A percentile compares a stretch with the other conserved stretches of the same genome.
phyloP scores from a whole-genome alignment of 1,140 invertebrate genomes.

The Gryon sp. region DNA sequence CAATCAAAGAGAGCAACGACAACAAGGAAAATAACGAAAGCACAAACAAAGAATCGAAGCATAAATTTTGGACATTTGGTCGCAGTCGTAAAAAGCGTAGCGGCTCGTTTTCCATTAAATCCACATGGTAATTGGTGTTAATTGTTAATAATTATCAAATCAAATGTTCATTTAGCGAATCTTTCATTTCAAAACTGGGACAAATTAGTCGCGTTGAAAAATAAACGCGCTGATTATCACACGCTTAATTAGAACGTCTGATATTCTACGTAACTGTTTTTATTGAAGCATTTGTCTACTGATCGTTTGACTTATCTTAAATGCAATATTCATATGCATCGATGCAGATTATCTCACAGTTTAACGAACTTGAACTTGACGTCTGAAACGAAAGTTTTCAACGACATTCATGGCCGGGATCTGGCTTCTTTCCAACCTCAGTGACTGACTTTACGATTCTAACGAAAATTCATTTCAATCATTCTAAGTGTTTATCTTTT shows the following conservation, averaged over 20 bases:
- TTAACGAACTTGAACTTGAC: constrained; percentile 70
- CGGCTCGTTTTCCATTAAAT: constrained; percentile 75
- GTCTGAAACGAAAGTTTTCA: constrained; percentile 5
- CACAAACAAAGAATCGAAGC: constrained; percentile 67
- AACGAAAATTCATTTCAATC: too few relatives aligned
- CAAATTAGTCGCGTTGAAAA: too few relatives aligned
- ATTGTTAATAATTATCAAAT: background rate
- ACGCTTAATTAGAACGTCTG: too few relatives aligned
- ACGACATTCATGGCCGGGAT: too few relatives aligned
- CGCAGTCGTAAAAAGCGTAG: constrained; percentile 72
- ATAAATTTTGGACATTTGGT: constrained; percentile 76
- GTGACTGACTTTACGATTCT: too few relatives aligned
- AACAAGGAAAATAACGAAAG: constrained; percentile 61
- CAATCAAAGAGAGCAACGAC: constrained; percentile 57
- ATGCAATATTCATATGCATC: constrained; percentile 6
- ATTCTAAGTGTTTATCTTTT: too few relatives aligned
- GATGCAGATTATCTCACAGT: constrained; percentile 45
- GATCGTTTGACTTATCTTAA: background rate
- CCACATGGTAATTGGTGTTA: constrained; percentile 69
- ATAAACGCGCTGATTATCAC: too few relatives aligned
- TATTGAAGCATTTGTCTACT: background rate
- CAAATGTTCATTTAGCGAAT: too few relatives aligned
- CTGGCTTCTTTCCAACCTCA: constrained; percentile 58
- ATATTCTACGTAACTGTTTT: constrained; percentile 3
- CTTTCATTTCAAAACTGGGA: too few relatives aligned